Evolutionary conservation across 2,888 invertebrate genomes (phyloP), one percentile per base, ranked within the genome.

Genomic region (Tenthredo distinguenda): DNA sequence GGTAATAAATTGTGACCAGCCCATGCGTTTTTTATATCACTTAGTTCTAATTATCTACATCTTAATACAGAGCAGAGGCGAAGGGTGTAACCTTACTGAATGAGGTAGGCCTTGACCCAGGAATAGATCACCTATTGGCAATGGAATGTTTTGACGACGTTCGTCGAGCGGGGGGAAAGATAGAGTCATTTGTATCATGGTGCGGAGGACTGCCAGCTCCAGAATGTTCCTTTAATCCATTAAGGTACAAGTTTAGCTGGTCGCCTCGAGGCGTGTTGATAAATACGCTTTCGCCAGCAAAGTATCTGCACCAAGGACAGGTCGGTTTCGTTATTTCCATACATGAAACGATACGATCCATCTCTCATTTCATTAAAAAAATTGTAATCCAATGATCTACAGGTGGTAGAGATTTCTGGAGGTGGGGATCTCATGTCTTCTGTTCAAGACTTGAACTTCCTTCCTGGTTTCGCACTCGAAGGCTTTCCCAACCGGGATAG

Each of bases 121-220:
- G 99, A n/a, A 99, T 99, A 88, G 99, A 99, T 93, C 99, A 99
- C 93, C 95, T 99, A 88, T 94, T 99, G 85, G 99, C 99, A 0
- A 95, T 99, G 94, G 99, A 99, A 92, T 99, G 98, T 92, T 99
- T 99, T 90, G 98, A 99, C 92, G 97, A 99, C 90, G 96, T 98
- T 15, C 97, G 98, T 91, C 96, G 95, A 86, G 96, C 96, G 76
- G 99, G 99, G 4, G 99, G 99, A 71, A 96, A 98, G 91, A 96
- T 99, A 15, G 98, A 97, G 86, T 99, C 99, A 0, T 99, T 99
- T 92, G 96, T 98, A 0, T 99, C 99, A 0, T 99, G 97, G 94
- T 99, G 99, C 91, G 99, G 99, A 87, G 97, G 99, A 86, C 94
- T 99, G 40, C 99, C 99, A 0, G 99, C 99, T 0, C 99, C 99